Conservation (phyloP, 2,888 invertebrate species). For the Catonia carolina region DNA sequence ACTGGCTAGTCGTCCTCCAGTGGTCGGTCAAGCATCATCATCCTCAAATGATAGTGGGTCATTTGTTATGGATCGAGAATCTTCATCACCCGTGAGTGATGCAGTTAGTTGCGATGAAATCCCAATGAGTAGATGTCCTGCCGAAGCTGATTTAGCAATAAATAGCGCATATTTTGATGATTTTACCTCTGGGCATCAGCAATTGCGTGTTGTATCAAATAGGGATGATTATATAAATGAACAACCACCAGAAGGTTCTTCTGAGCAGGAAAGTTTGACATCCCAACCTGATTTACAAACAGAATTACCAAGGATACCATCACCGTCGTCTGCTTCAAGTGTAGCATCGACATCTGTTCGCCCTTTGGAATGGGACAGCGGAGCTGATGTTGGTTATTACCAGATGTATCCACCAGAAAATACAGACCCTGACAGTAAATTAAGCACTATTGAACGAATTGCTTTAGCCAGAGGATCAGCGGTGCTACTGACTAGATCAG, state of each 20-base stretch:
- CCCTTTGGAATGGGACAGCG: constrained; percentile 80
- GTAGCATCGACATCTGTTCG: constrained; percentile 55
- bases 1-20: constrained; percentile 42
- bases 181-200: not conserved
- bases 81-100: not conserved
- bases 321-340: constrained; percentile 65
- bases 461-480: constrained; percentile 47
- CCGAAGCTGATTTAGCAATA: not conserved
- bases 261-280: constrained; percentile 12
- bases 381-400: constrained; percentile 75
- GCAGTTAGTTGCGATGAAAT: not conserved
- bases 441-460: constrained; percentile 58
- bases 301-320: constrained; percentile 21
- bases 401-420: constrained; percentile 15
- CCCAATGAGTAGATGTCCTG: constrained; percentile 9
- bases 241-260: constrained; percentile 29
- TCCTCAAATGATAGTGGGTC: constrained; percentile 32
- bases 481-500: constrained; percentile 40
- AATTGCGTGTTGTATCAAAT: constrained; percentile 14
- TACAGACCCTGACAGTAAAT: constrained; percentile 30
- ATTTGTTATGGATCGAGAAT: not conserved
- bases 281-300: constrained; percentile 12
- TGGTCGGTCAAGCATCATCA: constrained; percentile 40
- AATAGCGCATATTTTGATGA: constrained; percentile 2
- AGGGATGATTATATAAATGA: constrained; percentile 28